phyloP scores from a whole-genome alignment of 2,888 invertebrate genomes.

The Rambutsinella grinnellia region DNA sequence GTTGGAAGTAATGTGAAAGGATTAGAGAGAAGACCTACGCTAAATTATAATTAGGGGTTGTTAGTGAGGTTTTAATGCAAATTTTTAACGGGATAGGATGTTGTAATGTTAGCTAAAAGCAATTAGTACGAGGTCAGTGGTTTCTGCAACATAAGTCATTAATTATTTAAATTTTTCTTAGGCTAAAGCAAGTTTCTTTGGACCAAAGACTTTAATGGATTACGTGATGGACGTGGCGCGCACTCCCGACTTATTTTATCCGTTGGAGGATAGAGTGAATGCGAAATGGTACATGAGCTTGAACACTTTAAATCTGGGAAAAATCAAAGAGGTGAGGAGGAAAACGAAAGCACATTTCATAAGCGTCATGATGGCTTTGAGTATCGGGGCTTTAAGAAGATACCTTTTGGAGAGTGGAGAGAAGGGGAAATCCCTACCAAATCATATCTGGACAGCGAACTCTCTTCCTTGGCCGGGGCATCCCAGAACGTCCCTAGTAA shows the following conservation, averaged over 20 bases:
- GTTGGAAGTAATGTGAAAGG: not conserved
- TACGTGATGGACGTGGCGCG: slow-evolving; percentile 45
- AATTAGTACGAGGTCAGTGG: no score
- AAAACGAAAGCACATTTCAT: slow-evolving; percentile 57
- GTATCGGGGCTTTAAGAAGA: slow-evolving; percentile 48
- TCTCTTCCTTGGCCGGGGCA: slow-evolving; percentile 58
- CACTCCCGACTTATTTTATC: slow-evolving; percentile 53
- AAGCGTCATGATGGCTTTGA: slow-evolving; percentile 56
- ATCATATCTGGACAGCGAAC: slow-evolving; percentile 54
- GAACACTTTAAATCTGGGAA: slow-evolving; percentile 35
- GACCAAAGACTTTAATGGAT: slow-evolving; percentile 48
- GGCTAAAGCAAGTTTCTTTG: slow-evolving; percentile 49
- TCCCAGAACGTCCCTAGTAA: slow-evolving; percentile 44
- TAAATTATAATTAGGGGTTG: not conserved
- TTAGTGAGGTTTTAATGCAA: not conserved
- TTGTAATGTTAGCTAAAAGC: no score
- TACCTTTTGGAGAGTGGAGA: slow-evolving; percentile 35
- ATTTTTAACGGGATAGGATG: not conserved
- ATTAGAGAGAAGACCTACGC: not conserved
- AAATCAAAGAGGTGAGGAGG: slow-evolving; percentile 47
- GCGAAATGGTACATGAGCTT: slow-evolving; percentile 55
- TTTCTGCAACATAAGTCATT: not conserved
- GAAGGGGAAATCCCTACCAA: slow-evolving; percentile 24
- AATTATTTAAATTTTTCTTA: slow-evolving; percentile 12
- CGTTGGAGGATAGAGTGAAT: slow-evolving; percentile 30